Evolutionary conservation across 2,797 vertebrate genomes (phyloP).

Genomic region (Lycodopsis pacificus): DNA sequence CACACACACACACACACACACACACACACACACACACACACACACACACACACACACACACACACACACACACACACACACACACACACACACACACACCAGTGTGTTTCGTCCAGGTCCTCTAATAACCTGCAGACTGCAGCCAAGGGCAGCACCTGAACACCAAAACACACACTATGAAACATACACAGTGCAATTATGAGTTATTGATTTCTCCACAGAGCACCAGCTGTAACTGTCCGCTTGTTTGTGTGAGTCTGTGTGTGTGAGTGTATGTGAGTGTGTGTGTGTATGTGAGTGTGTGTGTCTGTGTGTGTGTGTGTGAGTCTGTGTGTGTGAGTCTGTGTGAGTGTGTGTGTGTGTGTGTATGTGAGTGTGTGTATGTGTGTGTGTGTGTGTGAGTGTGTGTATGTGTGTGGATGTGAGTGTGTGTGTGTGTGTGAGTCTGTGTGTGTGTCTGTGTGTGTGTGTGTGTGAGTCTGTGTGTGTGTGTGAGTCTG

Average conservation of each 20-base stretch:
- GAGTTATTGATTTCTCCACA: constrained; percentile 45
- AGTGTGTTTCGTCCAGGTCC: constrained; percentile 17
- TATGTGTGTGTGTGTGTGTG: no score
- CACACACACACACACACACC: constrained; percentile 9
- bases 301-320: no score
- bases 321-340: no score
- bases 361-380: no score
- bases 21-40: constrained; percentile 5
- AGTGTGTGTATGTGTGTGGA: no score
- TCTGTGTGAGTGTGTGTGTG: no score
- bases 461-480: no score
- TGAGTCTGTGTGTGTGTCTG: no score
- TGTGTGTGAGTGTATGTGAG: no score
- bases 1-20: constrained; percentile 1
- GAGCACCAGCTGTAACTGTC: constrained; percentile 19
- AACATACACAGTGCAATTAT: constrained; percentile 10
- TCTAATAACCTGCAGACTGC: constrained; percentile 44
- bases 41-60: constrained; percentile 9
- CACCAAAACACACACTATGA: constrained; percentile 12
- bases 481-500: no score
- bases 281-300: no score
- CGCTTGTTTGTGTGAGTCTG: background rate
- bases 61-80: constrained; percentile 9
- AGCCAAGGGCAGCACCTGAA: constrained; percentile 64
- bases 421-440: no score